These are phyloP conservation scores for Megathymus violae DNA, from an alignment of 1,140 invertebrate genomes.

Conservation along the genomic window DNA sequence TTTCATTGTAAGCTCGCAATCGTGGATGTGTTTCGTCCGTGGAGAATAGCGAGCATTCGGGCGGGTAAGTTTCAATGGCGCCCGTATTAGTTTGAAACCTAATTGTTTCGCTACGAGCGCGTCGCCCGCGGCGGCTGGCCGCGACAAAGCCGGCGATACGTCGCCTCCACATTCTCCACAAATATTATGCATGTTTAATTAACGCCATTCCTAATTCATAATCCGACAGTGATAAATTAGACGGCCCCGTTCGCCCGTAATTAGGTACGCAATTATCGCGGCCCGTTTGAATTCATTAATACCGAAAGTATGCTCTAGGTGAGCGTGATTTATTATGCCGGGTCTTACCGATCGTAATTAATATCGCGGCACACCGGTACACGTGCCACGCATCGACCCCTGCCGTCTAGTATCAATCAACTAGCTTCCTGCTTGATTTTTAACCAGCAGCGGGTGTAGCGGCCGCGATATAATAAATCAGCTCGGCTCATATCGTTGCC, in stretches of 20 bases:
- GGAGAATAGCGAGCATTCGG: constrained; percentile 48
- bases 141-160: constrained; percentile 51
- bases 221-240: constrained; percentile 82
- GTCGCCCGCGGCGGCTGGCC: constrained; percentile 42
- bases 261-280: constrained; percentile 81
- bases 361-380: constrained; percentile 71
- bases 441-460: constrained; percentile 42
- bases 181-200: constrained; percentile 81
- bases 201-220: constrained; percentile 80
- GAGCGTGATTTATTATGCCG: constrained; percentile 73
- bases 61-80: constrained; percentile 57
- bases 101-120: constrained; percentile 55
- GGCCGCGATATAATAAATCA: constrained; percentile 63
- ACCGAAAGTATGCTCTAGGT: constrained; percentile 62
- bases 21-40: constrained; percentile 40
- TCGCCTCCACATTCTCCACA: constrained; percentile 67
- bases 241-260: constrained; percentile 71
- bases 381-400: constrained; percentile 49
- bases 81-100: constrained; percentile 65
- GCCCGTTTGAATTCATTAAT: constrained; percentile 81
- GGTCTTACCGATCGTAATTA: constrained; percentile 74
- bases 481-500: constrained; percentile 56
- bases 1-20: constrained; percentile 45
- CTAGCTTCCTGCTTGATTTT: constrained; percentile 57
- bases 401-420: constrained; percentile 56